A percentile compares a stretch with the other conserved stretches of the same genome.
Evolutionary conservation across 2,797 vertebrate species (phyloP).

Genomic region (Remorina albescens): DNA sequence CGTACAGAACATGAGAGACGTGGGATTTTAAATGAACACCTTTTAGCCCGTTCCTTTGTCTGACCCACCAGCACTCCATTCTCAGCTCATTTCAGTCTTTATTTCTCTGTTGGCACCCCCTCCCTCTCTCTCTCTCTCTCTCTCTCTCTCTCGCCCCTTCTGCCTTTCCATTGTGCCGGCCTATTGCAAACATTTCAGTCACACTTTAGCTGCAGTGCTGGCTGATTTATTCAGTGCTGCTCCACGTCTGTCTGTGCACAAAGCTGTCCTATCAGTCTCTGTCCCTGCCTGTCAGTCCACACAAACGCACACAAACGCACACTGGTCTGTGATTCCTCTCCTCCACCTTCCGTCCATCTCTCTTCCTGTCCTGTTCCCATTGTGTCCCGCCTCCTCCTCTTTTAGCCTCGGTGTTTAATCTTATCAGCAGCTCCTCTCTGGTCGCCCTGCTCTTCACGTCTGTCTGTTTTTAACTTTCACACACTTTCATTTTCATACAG

Average conservation of each 20-base stretch:
- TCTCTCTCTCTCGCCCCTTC: constrained; percentile 9
- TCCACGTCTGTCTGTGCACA: constrained; percentile 53
- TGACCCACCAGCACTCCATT: constrained; percentile 24
- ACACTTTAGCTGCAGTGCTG: constrained; percentile 67
- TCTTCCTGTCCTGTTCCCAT: constrained; percentile 32
- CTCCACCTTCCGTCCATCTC: constrained; percentile 34
- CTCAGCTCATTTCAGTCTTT: constrained; percentile 2
- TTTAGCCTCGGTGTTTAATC: constrained; percentile 36
- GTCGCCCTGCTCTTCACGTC: constrained; percentile 16
- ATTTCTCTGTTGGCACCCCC: constrained; percentile 3
- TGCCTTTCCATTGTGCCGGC: constrained; percentile 46
- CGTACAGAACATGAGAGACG: neutral
- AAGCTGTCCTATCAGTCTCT: constrained; percentile 70
- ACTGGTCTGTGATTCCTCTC: constrained; percentile 13
- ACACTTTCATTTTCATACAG: neutral
- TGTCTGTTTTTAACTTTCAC: constrained; percentile 35
- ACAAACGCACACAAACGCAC: constrained; percentile 2
- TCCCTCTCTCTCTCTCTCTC: constrained; percentile 1
- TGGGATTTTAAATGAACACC: constrained; percentile 25
- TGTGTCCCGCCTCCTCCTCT: constrained; percentile 41
- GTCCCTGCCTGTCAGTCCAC: constrained; percentile 59
- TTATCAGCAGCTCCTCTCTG: constrained; percentile 42
- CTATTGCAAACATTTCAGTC: constrained; percentile 79
- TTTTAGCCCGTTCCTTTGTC: constrained; percentile 18
- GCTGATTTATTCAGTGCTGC: constrained; percentile 76